Evolutionary conservation across 2,113 vertebrate genomes (phyloP).

Genomic region (Eolophus roseicapilla): DNA sequence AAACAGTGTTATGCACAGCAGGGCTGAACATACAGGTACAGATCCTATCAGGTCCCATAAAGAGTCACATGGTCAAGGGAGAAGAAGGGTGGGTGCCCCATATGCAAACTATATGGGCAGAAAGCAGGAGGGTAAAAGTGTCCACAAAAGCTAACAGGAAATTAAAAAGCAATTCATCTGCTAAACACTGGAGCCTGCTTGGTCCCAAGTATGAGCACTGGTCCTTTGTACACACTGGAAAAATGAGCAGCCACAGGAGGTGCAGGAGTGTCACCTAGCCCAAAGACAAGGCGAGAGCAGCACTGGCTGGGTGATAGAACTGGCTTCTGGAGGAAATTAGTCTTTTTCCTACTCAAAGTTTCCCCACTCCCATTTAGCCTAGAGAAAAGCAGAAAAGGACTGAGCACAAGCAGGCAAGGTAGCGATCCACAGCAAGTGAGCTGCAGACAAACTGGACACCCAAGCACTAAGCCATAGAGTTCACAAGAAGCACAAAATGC

Average conservation of each 20-base stretch:
- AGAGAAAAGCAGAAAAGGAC: not conserved
- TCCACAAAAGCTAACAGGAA: not conserved
- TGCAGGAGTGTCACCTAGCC: not conserved
- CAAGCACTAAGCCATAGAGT: not conserved
- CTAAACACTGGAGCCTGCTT: not conserved
- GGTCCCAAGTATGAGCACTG: not conserved
- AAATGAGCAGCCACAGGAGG: not conserved
- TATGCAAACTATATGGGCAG: not conserved
- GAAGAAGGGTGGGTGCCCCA: not conserved
- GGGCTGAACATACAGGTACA: not conserved
- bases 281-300: not conserved
- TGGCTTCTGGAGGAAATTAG: not conserved
- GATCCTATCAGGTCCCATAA: not conserved
- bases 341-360: not conserved
- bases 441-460: not conserved
- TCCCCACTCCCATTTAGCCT: not conserved
- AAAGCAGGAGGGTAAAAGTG: not conserved
- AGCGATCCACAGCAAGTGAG: not conserved
- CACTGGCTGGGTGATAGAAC: fast-evolving
- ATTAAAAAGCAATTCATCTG: not conserved
- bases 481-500: not conserved
- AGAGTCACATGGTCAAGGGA: not conserved
- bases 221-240: not conserved
- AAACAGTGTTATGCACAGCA: not conserved
- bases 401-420: not conserved